A percentile compares a stretch with the other conserved stretches of the same genome.
Conservation (phyloP, 2,797 vertebrate genomes). For the Acanthurus tractus region DNA sequence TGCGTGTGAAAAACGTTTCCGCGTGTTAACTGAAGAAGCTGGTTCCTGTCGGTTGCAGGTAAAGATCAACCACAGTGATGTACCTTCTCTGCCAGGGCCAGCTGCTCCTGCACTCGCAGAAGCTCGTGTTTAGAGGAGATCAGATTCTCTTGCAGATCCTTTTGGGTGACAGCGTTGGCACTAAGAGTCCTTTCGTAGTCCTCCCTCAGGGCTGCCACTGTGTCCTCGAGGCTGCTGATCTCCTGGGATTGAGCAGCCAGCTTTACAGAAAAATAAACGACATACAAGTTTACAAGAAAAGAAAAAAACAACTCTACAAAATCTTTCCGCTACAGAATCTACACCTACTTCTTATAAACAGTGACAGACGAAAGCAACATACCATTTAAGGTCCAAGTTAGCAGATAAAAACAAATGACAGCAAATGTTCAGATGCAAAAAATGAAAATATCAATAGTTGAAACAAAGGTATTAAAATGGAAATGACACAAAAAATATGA, state of each 20-base stretch:
- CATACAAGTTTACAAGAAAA: not conserved
- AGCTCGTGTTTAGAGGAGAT: constrained; percentile 92
- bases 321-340: not conserved
- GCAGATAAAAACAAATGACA: constrained; percentile 67
- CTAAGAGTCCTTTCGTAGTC: constrained; percentile 92
- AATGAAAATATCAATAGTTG: not conserved
- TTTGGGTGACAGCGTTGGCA: constrained; percentile 88
- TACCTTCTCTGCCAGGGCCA: constrained; percentile 94
- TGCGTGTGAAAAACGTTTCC: not conserved
- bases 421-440: constrained; percentile 42
- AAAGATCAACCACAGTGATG: not conserved
- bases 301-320: not conserved
- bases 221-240: constrained; percentile 89
- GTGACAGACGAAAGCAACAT: constrained; percentile 58
- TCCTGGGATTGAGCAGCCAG: constrained; percentile 84
- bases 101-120: constrained; percentile 93
- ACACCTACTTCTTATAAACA: not conserved
- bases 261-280: constrained; percentile 68
- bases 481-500: not conserved
- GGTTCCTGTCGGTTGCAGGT: not conserved
- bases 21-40: not conserved
- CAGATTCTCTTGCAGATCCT: constrained; percentile 92
- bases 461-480: not conserved
- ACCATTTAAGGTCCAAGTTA: constrained; percentile 68
- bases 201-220: constrained; percentile 89